Conservation (phyloP, 2,113 vertebrate species). For the Caranx melampygus region DNA sequence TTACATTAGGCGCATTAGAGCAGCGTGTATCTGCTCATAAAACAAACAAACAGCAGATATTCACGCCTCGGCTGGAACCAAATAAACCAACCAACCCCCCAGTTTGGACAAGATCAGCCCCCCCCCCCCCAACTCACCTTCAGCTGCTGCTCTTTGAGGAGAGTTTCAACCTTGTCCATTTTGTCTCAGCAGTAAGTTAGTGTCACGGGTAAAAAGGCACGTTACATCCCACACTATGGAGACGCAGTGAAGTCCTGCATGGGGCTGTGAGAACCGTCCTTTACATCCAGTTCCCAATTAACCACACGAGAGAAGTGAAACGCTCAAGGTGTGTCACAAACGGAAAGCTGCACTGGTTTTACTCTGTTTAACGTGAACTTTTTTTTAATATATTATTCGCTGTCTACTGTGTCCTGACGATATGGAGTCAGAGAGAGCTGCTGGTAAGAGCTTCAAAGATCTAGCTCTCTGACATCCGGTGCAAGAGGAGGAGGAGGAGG, state of each 20-base stretch:
- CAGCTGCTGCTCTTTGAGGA: constrained; percentile 79
- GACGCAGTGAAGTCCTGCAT: background rate
- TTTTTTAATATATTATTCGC: too few relatives aligned
- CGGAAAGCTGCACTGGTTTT: constrained; percentile 17
- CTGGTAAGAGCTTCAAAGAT: background rate
- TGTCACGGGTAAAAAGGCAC: background rate
- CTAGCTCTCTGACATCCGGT: background rate
- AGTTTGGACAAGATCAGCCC: background rate
- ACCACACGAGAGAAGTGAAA: constrained; percentile 73
- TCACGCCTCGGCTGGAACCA: background rate
- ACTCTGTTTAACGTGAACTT: background rate
- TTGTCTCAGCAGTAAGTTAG: constrained; percentile 4
- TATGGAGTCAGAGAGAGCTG: background rate
- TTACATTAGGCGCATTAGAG: constrained; percentile 3
- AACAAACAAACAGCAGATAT: background rate
- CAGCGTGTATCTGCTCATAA: constrained; percentile 37
- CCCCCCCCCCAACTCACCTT: constrained; percentile 74
- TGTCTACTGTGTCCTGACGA: background rate
- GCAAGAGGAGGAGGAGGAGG: too few relatives aligned
- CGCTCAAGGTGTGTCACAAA: constrained; percentile 11
- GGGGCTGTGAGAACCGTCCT: background rate
- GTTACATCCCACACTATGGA: background rate
- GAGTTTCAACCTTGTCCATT: constrained; percentile 79
- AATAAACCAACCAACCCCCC: background rate
- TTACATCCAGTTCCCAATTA: constrained; percentile 31